A percentile compares a stretch with the other conserved stretches of the same genome.
phyloP scores from a whole-genome alignment of 2,888 invertebrate genomes.

The Elegia similella region DNA sequence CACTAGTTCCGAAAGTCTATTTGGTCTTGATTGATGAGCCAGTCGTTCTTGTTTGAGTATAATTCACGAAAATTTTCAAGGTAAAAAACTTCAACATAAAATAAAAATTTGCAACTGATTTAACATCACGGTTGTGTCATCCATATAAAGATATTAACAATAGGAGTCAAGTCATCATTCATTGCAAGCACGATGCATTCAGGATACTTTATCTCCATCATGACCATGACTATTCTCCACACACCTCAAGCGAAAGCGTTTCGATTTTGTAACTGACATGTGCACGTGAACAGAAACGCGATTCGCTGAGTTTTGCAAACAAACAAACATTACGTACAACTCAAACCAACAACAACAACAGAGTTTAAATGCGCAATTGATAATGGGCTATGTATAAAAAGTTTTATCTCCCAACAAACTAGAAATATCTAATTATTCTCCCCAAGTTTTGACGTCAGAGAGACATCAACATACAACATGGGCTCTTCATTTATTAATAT shows the following conservation, averaged over 20 bases:
- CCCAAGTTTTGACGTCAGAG: constrained; percentile 16
- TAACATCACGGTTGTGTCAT: neutral
- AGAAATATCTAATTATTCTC: constrained; percentile 11
- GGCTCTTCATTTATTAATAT: constrained; percentile 1
- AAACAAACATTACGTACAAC: neutral
- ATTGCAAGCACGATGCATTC: constrained; percentile 9
- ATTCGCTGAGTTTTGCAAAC: constrained; percentile 14
- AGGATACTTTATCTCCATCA: constrained; percentile 11
- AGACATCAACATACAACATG: neutral
- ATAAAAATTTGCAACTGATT: neutral
- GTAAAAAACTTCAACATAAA: neutral
- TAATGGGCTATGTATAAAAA: constrained; percentile 3
- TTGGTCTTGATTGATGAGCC: too few species aligned
- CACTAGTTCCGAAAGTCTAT: too few species aligned
- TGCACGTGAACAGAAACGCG: constrained; percentile 19
- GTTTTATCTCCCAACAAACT: constrained; percentile 17
- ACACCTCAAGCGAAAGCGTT: constrained; percentile 20
- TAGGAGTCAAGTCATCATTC: neutral
- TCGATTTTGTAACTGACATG: constrained; percentile 16
- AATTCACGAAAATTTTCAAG: neutral
- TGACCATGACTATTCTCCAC: constrained; percentile 4
- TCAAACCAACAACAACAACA: neutral
- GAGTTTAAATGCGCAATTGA: constrained; percentile 15
- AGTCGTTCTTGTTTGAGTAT: neutral
- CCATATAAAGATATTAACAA: neutral